Evolutionary conservation across 2,888 invertebrate species (phyloP), one percentile per base, ranked within the genome.

Genomic region (Melangyna quadrimaculata): DNA sequence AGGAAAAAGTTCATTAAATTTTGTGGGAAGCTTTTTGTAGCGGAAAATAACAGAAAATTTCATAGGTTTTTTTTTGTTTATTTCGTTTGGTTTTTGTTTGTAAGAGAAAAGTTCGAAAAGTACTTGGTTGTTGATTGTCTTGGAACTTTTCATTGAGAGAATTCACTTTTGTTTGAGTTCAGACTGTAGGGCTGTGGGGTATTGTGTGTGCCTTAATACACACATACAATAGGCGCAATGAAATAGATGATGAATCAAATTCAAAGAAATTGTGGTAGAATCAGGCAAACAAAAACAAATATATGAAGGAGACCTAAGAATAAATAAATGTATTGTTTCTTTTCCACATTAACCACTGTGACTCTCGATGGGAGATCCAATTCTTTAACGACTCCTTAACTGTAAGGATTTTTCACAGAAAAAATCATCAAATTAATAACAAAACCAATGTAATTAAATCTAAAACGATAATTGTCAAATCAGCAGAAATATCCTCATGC

Each of bases 111-210:
- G 65, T 57, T 24, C 43, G 61, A 61, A 63, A 69, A 69, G 53
- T 53, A 65, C 22, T 63, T 35, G 19, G 40, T 69, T 57, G 74
- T 74, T 79, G 74, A 78, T 83, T 78, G 63, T 73, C 29, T 37
- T 79, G 51, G 17, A 53, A 75, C 59, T 67, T 75, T 67, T 32
- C 55, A 73, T 55, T 83, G 78, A 43, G 48, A 59, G 67, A 70
- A 48, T 65, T 67, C n/a, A 35, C 48, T 78, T 67, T 73, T 69
- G 61, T 59, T 77, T 43, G 45, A 35, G 67, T 67, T 67, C 8
- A 29, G 12, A 65, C 9, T 29, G 29, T 29, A 40, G n/a, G 27
- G 10, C 3, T 51, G 14, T 22, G 7, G 48, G 24, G 12, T n/a
- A 3, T n/a, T 19, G 4, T 10, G 17, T 17, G 7, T 32, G 35